Percentiles rank a stretch among this genome's conserved stretches.
Evolutionary conservation across 2,113 vertebrate genomes (phyloP).

Genomic region (Bucco capensis): DNA sequence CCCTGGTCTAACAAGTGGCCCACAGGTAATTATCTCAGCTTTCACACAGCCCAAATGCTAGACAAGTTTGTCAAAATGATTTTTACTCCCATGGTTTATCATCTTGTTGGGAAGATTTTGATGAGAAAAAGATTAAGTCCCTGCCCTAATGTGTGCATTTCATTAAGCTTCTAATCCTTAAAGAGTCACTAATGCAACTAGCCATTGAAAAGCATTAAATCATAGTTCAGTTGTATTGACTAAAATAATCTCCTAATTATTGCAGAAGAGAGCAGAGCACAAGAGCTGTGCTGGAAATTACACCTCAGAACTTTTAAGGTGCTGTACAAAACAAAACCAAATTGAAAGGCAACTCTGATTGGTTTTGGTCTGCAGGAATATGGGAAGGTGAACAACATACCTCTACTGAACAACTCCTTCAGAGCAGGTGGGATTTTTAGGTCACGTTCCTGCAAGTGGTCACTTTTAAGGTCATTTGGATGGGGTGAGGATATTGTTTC

Average conservation of each 20-base stretch:
- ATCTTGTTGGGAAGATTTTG: conserved; percentile 69
- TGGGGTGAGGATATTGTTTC: background rate
- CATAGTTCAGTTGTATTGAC: conserved; percentile 54
- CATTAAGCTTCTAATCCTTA: conserved; percentile 73
- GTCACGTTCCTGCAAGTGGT: no score
- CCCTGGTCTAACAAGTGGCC: background rate
- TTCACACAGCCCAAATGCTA: conserved; percentile 7
- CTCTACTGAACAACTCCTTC: background rate
- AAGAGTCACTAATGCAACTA: conserved; percentile 66
- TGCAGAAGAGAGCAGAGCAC: conserved; percentile 12
- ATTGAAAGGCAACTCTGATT: background rate
- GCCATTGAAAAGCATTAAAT: conserved; percentile 67
- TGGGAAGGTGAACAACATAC: background rate
- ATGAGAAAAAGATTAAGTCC: conserved; percentile 73
- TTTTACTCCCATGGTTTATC: conserved; percentile 70
- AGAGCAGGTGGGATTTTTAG: background rate
- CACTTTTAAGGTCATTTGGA: no score
- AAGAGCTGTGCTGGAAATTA: background rate
- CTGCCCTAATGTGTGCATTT: conserved; percentile 63
- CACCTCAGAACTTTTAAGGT: background rate
- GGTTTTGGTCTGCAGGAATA: background rate
- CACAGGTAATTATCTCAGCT: conserved; percentile 55
- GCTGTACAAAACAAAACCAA: background rate
- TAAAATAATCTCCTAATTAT: conserved; percentile 67
- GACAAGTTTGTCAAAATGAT: conserved; percentile 68